Conservation (phyloP, 2,797 vertebrate species). For the Peromyscus nudipes region DNA sequence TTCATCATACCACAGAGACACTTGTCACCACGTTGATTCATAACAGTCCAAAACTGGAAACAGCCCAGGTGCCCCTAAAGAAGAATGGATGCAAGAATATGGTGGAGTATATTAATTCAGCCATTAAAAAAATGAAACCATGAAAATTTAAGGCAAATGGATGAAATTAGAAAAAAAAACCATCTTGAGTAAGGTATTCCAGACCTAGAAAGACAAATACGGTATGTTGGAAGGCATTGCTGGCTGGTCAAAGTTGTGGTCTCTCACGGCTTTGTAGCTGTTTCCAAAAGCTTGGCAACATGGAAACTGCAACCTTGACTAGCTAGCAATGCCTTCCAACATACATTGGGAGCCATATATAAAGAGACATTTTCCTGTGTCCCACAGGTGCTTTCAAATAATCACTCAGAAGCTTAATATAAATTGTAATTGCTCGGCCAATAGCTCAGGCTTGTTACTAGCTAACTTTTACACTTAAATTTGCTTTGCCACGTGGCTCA, state of each 20-base stretch:
- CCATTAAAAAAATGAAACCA: background rate
- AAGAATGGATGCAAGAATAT: background rate
- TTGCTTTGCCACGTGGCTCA: too few species aligned
- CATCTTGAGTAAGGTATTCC: background rate
- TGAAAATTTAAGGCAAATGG: background rate
- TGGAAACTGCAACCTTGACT: background rate
- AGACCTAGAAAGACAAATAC: background rate
- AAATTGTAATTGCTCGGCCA: too few species aligned
- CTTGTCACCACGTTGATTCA: background rate
- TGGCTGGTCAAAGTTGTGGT: background rate
- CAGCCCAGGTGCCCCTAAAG: background rate
- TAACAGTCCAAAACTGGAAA: background rate
- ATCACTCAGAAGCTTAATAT: too few species aligned
- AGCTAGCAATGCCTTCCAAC: too few species aligned
- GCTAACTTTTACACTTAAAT: too few species aligned
- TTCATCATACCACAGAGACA: background rate
- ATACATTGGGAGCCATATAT: too few species aligned
- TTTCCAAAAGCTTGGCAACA: background rate
- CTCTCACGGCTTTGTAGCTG: background rate
- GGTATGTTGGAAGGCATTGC: background rate
- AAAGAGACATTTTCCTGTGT: too few species aligned
- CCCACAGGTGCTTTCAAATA: too few species aligned
- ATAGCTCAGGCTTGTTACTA: too few species aligned
- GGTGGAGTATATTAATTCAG: background rate
- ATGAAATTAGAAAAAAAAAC: background rate